phyloP scores from a whole-genome alignment of 2,888 invertebrate genomes.

The Idaea dimidiata region DNA sequence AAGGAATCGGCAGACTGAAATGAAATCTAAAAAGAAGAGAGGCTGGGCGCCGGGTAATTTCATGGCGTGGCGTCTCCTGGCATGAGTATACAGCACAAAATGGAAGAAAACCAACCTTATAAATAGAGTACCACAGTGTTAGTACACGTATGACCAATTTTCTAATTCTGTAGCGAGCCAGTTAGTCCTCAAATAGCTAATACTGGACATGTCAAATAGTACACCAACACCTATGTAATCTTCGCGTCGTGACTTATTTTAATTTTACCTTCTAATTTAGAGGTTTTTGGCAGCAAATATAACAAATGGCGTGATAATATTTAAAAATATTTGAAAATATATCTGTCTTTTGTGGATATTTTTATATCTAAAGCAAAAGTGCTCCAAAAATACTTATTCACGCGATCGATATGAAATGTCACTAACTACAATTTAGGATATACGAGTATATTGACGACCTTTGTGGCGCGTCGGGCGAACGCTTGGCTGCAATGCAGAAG shows the following conservation, averaged over 20 bases:
- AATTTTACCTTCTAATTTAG: no score
- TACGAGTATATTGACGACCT: no score
- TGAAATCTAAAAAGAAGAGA: conserved; percentile 60
- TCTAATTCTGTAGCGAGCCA: conserved; percentile 62
- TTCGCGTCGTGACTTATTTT: neutral
- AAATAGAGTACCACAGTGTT: conserved; percentile 60
- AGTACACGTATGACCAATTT: conserved; percentile 63
- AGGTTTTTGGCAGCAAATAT: no score
- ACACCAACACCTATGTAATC: conserved; percentile 7
- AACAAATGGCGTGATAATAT: no score
- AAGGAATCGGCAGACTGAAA: conserved; percentile 53
- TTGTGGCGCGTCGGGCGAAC: no score
- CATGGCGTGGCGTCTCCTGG: conserved; percentile 44
- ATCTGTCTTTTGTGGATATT: no score
- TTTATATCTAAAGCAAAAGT: no score
- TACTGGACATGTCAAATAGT: conserved; percentile 8
- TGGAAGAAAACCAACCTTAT: conserved; percentile 64
- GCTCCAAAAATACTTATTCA: no score
- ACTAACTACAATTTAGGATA: no score
- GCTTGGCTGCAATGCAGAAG: no score
- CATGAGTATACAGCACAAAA: conserved; percentile 57
- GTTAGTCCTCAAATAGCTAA: conserved; percentile 17
- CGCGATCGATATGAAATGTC: no score
- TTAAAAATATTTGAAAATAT: no score
- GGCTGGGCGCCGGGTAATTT: conserved; percentile 73